A percentile compares a stretch with the other conserved stretches of the same genome.
These are phyloP conservation scores for Sarcophaga variegata DNA, from an alignment of 2,888 invertebrate genomes.

Conservation along the genomic window DNA sequence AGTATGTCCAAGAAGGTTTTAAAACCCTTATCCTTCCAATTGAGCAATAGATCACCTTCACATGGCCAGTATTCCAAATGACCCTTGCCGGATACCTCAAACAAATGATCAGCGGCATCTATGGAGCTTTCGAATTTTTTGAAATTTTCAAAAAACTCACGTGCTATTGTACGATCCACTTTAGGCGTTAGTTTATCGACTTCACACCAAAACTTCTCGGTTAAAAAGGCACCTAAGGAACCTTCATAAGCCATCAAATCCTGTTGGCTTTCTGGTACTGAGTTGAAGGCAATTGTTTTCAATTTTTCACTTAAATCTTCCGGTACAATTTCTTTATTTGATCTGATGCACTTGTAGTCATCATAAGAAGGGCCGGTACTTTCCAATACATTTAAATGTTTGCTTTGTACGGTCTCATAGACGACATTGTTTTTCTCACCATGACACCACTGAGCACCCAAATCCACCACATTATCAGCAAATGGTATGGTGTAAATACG, in stretches of 20 bases:
- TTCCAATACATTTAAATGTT: slow-evolving; percentile 74
- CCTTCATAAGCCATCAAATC: slow-evolving; percentile 77
- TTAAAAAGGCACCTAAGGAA: slow-evolving; percentile 78
- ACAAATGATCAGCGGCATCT: slow-evolving; percentile 86
- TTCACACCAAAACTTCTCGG: slow-evolving; percentile 75
- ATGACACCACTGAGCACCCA: slow-evolving; percentile 90
- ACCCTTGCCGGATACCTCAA: slow-evolving; percentile 86
- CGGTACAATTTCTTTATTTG: slow-evolving; percentile 80
- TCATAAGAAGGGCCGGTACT: slow-evolving; percentile 76
- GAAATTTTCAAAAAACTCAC: slow-evolving; percentile 85
- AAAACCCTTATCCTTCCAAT: slow-evolving; percentile 90
- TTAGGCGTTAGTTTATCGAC: slow-evolving; percentile 73
- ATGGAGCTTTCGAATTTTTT: slow-evolving; percentile 82
- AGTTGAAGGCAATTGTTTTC: slow-evolving; percentile 79
- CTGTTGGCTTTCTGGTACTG: slow-evolving; percentile 77
- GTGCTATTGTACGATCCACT: slow-evolving; percentile 80
- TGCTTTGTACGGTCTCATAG: slow-evolving; percentile 82
- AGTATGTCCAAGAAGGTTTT: slow-evolving; percentile 86
- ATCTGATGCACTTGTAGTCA: slow-evolving; percentile 77
- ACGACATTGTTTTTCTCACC: slow-evolving; percentile 86
- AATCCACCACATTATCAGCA: slow-evolving; percentile 85
- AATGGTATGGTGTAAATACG: slow-evolving; percentile 84
- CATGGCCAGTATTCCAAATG: slow-evolving; percentile 86
- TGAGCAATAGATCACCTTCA: slow-evolving; percentile 87
- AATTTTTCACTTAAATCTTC: slow-evolving; percentile 77